Percentiles rank a stretch among this genome's conserved stretches.
Conservation (phyloP, 2,113 vertebrate species). For the Trematomus loennbergii region DNA sequence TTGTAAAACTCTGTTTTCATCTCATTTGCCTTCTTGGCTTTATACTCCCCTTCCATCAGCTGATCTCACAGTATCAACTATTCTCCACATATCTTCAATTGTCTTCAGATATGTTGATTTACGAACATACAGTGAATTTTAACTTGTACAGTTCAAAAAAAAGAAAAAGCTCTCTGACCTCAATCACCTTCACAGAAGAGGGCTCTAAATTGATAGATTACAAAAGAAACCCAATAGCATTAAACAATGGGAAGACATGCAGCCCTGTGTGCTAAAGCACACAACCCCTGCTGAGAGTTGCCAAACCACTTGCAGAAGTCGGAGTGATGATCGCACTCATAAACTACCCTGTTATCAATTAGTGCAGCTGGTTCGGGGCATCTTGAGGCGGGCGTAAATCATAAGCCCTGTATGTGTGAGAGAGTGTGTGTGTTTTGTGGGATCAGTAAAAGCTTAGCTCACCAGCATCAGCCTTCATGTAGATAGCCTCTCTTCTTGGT, state of each 20-base stretch:
- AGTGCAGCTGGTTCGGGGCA: conserved; percentile 47
- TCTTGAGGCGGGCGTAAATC: conserved; percentile 40
- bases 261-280: conserved; percentile 5
- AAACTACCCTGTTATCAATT: conserved; percentile 55
- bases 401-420: conserved; percentile 25
- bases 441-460: conserved; percentile 61
- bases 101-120: not conserved
- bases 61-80: not conserved
- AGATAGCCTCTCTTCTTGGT: conserved; percentile 34
- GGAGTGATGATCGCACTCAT: conserved; percentile 41
- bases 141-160: not conserved
- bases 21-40: conserved; percentile 9
- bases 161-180: conserved; percentile 9
- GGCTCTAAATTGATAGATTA: not conserved
- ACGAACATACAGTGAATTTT: no score
- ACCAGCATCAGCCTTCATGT: conserved; percentile 56
- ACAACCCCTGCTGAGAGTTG: conserved; percentile 17
- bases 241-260: conserved; percentile 12
- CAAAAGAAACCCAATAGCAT: not conserved
- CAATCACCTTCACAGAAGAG: conserved; percentile 2
- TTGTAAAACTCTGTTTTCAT: not conserved
- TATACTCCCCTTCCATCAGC: conserved; percentile 7
- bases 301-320: conserved; percentile 33
- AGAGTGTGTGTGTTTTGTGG: conserved; percentile 59
- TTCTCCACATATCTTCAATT: not conserved